Percentiles rank a stretch among this genome's conserved stretches.
These are phyloP conservation scores for Lissocephala sabroskyi DNA, from an alignment of 2,888 invertebrate genomes.

Conservation along the genomic window DNA sequence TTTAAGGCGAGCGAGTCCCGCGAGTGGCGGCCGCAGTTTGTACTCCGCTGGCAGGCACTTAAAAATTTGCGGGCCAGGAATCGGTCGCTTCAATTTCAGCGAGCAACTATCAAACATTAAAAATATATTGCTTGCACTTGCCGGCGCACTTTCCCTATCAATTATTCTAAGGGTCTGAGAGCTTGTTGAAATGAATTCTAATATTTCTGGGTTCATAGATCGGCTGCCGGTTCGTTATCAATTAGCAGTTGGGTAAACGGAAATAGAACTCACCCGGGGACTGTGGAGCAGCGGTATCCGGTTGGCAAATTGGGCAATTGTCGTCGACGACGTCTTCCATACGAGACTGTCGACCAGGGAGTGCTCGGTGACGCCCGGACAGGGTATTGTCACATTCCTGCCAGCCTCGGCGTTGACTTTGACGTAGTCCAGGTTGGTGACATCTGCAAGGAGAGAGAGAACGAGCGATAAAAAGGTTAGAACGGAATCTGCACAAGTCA, in stretches of 20 bases:
- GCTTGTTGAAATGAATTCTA: conserved; percentile 50
- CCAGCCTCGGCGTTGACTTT: conserved; percentile 78
- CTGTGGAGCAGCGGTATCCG: conserved; percentile 72
- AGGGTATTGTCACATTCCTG: conserved; percentile 78
- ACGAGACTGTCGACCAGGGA: conserved; percentile 78
- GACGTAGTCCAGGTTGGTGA: conserved; percentile 75
- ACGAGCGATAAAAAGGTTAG: conserved; percentile 12
- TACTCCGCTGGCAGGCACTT: conserved; percentile 45
- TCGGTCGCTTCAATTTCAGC: conserved; percentile 38
- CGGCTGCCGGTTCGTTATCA: no score
- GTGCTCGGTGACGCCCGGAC: conserved; percentile 80
- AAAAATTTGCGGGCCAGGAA: conserved; percentile 46
- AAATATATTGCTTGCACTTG: conserved; percentile 50
- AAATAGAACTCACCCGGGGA: conserved; percentile 72
- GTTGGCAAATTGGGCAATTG: conserved; percentile 73
- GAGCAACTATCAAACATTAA: conserved; percentile 63
- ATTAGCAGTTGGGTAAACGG: no score
- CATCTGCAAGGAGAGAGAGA: conserved; percentile 73
- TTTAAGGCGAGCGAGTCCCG: conserved; percentile 32
- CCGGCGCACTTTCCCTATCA: background rate
- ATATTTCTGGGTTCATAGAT: no score
- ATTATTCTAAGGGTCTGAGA: no score
- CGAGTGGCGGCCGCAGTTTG: background rate
- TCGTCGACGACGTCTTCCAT: conserved; percentile 74
- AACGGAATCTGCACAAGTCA: conserved; percentile 7